A percentile compares a stretch with the other conserved stretches of the same genome.
Conservation (phyloP, 2,888 invertebrate genomes). For the Lithophane semibrunnea region DNA sequence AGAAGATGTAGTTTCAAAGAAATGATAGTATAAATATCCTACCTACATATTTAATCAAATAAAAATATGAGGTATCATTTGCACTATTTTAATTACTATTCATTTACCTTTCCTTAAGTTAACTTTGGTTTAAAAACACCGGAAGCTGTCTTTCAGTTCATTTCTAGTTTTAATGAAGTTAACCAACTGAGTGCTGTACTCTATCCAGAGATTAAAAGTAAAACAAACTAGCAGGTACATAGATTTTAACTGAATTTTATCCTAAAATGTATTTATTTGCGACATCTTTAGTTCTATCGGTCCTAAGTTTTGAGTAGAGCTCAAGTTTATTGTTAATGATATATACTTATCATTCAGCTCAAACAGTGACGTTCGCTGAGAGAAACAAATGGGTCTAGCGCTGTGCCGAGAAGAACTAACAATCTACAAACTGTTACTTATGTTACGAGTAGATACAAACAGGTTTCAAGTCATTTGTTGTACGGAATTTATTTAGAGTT, state of each 20-base stretch:
- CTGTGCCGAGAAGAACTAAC: constrained; percentile 29
- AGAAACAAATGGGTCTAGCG: constrained; percentile 31
- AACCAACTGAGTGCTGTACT: constrained; percentile 6
- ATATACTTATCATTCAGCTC: constrained; percentile 38
- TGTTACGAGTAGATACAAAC: constrained; percentile 5
- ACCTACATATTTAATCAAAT: not conserved
- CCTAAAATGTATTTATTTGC: not conserved
- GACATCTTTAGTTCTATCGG: constrained; percentile 13
- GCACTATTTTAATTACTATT: constrained; percentile 15
- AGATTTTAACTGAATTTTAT: constrained; percentile 7
- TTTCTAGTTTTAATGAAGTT: constrained; percentile 26
- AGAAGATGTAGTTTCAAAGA: not conserved
- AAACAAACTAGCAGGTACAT: not conserved
- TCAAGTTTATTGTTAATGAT: constrained; percentile 34
- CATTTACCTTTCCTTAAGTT: not conserved
- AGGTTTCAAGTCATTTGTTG: constrained; percentile 16
- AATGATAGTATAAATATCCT: not conserved
- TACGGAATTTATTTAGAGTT: constrained; percentile 5
- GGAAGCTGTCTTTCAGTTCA: not conserved
- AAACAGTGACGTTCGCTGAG: constrained; percentile 29
- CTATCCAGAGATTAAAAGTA: constrained; percentile 14
- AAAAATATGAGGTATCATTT: not conserved
- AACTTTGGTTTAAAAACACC: not conserved
- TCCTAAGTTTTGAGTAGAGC: constrained; percentile 12
- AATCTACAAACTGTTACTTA: constrained; percentile 34